A percentile compares a stretch with the other conserved stretches of the same genome.
Conservation (phyloP, 2,113 vertebrate genomes). For the Rostratula benghalensis region DNA sequence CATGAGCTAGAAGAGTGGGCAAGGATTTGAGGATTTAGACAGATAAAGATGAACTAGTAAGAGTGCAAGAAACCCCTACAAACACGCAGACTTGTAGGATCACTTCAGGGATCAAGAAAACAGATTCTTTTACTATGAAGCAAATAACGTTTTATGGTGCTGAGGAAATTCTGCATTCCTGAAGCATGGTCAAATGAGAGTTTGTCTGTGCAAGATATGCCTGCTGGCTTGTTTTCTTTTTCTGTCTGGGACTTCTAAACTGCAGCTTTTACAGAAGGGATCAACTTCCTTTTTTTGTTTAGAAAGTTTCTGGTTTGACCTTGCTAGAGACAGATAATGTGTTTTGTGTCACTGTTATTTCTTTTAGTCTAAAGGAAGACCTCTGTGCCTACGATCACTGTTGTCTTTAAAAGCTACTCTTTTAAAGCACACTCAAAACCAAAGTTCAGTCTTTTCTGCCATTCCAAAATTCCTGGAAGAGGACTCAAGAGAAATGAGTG, state of each 20-base stretch:
- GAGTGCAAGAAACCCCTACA: not conserved
- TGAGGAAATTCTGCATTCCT: not conserved
- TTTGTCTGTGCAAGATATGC: not conserved
- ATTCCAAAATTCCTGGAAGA: conserved; percentile 84
- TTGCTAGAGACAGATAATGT: not conserved
- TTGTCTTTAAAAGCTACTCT: conserved; percentile 79
- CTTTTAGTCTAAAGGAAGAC: conserved; percentile 73
- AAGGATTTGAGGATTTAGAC: not conserved
- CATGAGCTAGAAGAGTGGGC: not conserved
- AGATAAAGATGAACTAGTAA: not conserved
- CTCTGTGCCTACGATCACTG: conserved; percentile 72
- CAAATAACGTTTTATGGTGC: not conserved
- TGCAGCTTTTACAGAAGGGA: not conserved
- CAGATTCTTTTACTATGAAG: not conserved
- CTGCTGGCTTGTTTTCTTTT: not conserved
- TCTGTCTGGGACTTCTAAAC: not conserved
- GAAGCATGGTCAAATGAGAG: not conserved
- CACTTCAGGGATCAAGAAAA: not conserved
- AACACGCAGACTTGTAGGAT: not conserved
- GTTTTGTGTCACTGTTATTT: not conserved
- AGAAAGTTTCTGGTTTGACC: not conserved
- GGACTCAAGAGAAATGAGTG: conserved; percentile 61
- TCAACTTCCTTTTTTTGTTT: not conserved
- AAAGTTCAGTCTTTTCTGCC: conserved; percentile 51
- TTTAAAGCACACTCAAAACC: conserved; percentile 67